Evolutionary conservation across 2,113 vertebrate genomes (phyloP).

Genomic region (Takifugu flavidus): DNA sequence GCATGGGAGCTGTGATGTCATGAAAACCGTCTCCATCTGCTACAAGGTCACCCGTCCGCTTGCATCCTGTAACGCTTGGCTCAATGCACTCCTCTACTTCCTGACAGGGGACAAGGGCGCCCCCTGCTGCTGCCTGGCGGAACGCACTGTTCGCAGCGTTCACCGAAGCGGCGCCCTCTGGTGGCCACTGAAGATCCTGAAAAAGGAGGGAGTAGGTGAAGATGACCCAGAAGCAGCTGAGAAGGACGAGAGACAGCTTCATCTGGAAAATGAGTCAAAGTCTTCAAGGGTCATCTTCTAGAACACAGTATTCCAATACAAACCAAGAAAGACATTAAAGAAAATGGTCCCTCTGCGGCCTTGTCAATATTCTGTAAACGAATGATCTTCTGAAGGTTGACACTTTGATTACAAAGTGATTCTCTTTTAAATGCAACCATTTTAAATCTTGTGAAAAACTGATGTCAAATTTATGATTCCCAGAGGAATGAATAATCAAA

Average conservation of each 20-base stretch:
- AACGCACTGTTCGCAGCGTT: slow-evolving; percentile 38
- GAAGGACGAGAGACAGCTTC: slow-evolving; percentile 51
- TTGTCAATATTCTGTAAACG: no score
- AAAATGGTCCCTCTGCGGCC: no score
- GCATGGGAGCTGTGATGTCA: slow-evolving; percentile 66
- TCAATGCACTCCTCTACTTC: slow-evolving; percentile 81
- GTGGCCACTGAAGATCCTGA: slow-evolving; percentile 73
- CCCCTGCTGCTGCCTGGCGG: slow-evolving; percentile 63
- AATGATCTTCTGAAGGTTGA: no score
- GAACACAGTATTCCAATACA: background rate
- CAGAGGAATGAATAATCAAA: no score
- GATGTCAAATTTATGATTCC: no score
- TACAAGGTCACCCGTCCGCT: slow-evolving; percentile 81
- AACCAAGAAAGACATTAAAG: no score
- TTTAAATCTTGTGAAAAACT: no score
- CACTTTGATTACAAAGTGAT: no score
- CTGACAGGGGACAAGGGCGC: slow-evolving; percentile 77
- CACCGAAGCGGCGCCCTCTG: slow-evolving; percentile 58
- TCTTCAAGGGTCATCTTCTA: slow-evolving; percentile 63
- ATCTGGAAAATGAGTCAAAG: slow-evolving; percentile 69
- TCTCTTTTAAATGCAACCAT: no score
- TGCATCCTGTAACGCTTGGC: slow-evolving; percentile 81
- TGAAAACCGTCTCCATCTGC: slow-evolving; percentile 78
- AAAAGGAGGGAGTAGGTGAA: slow-evolving; percentile 62
- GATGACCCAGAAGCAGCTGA: slow-evolving; percentile 54